Base-by-base conservation (phyloP, 1,140 invertebrate species). In the Gonatopus flavifemur region DNA sequence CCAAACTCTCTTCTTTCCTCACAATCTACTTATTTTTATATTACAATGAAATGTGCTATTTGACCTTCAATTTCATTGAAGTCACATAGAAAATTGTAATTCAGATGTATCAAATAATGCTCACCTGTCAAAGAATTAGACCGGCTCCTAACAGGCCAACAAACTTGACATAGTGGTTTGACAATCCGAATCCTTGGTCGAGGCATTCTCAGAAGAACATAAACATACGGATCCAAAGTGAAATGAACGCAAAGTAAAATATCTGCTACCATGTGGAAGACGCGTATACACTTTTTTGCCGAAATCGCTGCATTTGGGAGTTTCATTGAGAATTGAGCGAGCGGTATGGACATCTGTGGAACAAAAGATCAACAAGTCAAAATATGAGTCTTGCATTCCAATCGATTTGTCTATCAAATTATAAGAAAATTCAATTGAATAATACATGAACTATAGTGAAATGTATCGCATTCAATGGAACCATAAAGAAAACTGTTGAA, bases 161-260 rank as follows among this genome's bases (percentile, higher is more conserved):
- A 78, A 40, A 70, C 55, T 9, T 52, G 62, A 46, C 74, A 77
- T 0, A 78, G 42, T 3, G 70, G 68, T 47, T 77, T 78, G 8
- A 77, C 40, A 10, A 77, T 38, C 8, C 65, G 57, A 52, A 77
- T 70, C 52, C 65, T 55, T 7, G 72, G 69, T 13, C 67, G 60
- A 3, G 66, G 67, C 62, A 74, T 67, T 18, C 87, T 77, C 55
- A 88, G 78, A 13, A 91, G 71, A 12, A 93, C 89, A 68, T 93
- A 91, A 36, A 93, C 84, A 52, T 88, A 88, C 1, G 91, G 91
- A 74, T 93, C 88, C 33, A 91, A 74, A 13, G 87, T 85, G 64
- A 92, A 93, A 67, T 93, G 90, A 19, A 91, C 62, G n/a, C 88
- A 84, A 70, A 92, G 85, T 32, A 91, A 72, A 6, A 90, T 74